Evolutionary conservation across 2,888 invertebrate genomes (phyloP), one percentile per base, ranked within the genome.

Genomic region (Pseudoips prasinana): DNA sequence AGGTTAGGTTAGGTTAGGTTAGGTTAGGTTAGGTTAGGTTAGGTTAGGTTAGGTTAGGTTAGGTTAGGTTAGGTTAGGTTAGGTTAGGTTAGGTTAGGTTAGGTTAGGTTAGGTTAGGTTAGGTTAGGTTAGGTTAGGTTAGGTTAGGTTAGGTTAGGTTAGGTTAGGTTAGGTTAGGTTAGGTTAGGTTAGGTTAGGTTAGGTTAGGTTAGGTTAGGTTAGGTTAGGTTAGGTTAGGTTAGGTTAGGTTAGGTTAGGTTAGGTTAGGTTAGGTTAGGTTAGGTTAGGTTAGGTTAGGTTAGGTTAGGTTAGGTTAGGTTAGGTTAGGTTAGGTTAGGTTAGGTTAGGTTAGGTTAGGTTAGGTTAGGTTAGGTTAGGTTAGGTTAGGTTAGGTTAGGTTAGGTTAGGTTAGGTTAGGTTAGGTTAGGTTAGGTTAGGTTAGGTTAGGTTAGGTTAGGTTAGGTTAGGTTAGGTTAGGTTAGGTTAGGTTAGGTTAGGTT

Each of bases 391-490:
- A 37, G 41, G 41, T 42, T 42, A 33, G 37, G 41, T 39, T 39
- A 37, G 41, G 41, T 42, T 42, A 33, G 37, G 41, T 42, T 42
- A 37, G 41, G 41, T 42, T 42, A 33, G 37, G 41, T 42, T 42
- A 38, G 42, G 42, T 42, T 42, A 34, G 38, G 42, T 43, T 43
- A 39, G 43, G 43, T 38, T 39, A 32, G 34, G 38, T 43, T 43
- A 34, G 43, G 43, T 38, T 42, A 34, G 38, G 42, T 42, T 42
- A 38, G 42, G 42, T 42, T 42, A 34, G 38, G 42, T 42, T 42
- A 39, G 43, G 43, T 43, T 43, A 35, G 39, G 43, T 43, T 43
- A 39, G 43, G 43, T 43, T 43, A 35, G 39, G 43, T 43, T 43
- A 39, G 43, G 43, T 43, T 42, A 33, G 39, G 39, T 46, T 42